phyloP scores from a whole-genome alignment of 2,888 invertebrate genomes.

The Nebria brevicollis region DNA sequence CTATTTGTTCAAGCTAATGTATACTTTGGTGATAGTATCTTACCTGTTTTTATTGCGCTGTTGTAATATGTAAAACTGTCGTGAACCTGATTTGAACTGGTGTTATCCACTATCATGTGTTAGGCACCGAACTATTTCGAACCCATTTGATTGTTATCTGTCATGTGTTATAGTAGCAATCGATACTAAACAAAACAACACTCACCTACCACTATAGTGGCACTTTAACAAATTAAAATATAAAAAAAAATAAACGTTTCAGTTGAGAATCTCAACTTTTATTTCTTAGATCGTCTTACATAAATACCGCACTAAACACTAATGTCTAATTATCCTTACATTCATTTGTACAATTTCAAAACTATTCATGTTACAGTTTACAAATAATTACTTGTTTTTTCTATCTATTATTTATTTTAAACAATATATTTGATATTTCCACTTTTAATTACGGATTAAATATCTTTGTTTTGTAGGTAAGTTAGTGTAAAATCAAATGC shows the following conservation, averaged over 20 bases:
- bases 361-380: too few species aligned
- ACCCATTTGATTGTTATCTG: not conserved
- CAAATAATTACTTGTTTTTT: too few species aligned
- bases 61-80: not conserved
- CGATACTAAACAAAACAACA: not conserved
- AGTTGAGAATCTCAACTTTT: too few species aligned
- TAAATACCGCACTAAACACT: too few species aligned
- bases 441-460: too few species aligned
- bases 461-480: too few species aligned
- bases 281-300: too few species aligned
- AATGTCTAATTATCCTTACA: too few species aligned
- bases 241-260: not conserved
- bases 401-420: too few species aligned
- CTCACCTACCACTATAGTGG: not conserved
- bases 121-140: not conserved
- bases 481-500: too few species aligned
- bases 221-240: not conserved
- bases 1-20: not conserved
- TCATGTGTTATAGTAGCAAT: not conserved
- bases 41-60: conserved; percentile 1
- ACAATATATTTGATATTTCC: too few species aligned
- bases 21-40: not conserved
- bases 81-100: not conserved
- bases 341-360: too few species aligned
- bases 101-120: not conserved